Percentiles rank a stretch among this genome's conserved stretches.
These are phyloP conservation scores for Uropsilus gracilis DNA, from an alignment of 2,113 vertebrate species.

Conservation along the genomic window DNA sequence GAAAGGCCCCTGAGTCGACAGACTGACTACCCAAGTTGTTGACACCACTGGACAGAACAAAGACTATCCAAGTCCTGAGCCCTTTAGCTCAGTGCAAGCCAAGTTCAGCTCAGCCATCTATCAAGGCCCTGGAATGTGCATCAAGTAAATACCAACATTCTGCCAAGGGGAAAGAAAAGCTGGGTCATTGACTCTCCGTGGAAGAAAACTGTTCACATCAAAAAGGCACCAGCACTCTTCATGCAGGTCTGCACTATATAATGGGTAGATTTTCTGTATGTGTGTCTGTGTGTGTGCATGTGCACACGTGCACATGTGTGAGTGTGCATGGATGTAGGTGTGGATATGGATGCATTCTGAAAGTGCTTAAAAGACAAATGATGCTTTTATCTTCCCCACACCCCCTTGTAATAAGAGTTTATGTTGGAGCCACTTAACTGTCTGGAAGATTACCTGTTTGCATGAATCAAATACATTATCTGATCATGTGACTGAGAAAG, in stretches of 20 bases:
- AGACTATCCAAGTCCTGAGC: slow-evolving; percentile 57
- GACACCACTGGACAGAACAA: slow-evolving; percentile 47
- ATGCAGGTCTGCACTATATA: slow-evolving; percentile 73
- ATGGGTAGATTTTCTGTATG: slow-evolving; percentile 81
- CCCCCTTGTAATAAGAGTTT: slow-evolving; percentile 81
- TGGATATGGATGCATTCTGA: too few species aligned
- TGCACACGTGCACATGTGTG: too few species aligned
- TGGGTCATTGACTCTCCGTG: background rate
- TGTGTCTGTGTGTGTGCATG: background rate
- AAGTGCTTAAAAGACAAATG: slow-evolving; percentile 83
- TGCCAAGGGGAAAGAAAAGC: slow-evolving; percentile 58
- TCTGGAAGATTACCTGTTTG: slow-evolving; percentile 85
- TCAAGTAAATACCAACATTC: slow-evolving; percentile 68
- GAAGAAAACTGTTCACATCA: slow-evolving; percentile 65
- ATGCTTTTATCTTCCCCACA: slow-evolving; percentile 84
- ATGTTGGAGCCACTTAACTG: slow-evolving; percentile 86
- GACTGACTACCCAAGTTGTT: slow-evolving; percentile 25
- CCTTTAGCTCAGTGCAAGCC: background rate
- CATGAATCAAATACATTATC: slow-evolving; percentile 82
- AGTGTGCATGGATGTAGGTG: too few species aligned
- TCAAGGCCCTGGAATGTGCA: slow-evolving; percentile 72
- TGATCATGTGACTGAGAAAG: slow-evolving; percentile 60
- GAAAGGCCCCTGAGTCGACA: slow-evolving; percentile 50
- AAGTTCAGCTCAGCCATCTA: slow-evolving; percentile 69
- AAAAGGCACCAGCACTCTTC: slow-evolving; percentile 74